phyloP scores from a whole-genome alignment of 2,797 vertebrate species.

The Philypnodon macrostomus region DNA sequence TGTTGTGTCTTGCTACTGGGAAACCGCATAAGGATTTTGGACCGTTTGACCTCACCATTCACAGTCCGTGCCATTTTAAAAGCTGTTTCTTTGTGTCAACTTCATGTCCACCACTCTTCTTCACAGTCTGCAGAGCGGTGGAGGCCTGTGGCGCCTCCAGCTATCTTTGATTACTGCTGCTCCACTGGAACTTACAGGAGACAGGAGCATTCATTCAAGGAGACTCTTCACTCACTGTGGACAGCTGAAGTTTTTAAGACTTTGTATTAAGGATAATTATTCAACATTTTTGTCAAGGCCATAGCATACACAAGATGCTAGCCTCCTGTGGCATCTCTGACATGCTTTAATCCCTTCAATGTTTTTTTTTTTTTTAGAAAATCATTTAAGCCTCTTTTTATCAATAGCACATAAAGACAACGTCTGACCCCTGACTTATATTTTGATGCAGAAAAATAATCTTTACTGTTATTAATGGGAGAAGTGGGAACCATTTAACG shows the following conservation, averaged over 20 bases:
- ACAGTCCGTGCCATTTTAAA: slow-evolving; percentile 64
- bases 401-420: background rate
- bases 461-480: background rate
- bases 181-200: slow-evolving; percentile 59
- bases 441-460: background rate
- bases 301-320: background rate
- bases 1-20: slow-evolving; percentile 28
- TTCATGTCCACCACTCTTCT: slow-evolving; percentile 51
- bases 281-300: slow-evolving; percentile 26
- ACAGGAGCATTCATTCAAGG: no score
- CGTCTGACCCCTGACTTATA: background rate
- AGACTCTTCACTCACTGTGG: slow-evolving; percentile 35
- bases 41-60: slow-evolving; percentile 62
- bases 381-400: background rate
- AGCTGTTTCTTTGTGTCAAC: slow-evolving; percentile 63
- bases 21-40: slow-evolving; percentile 48
- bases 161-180: slow-evolving; percentile 64
- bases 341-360: background rate
- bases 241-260: slow-evolving; percentile 19
- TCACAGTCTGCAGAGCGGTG: slow-evolving; percentile 40
- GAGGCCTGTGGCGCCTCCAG: slow-evolving; percentile 53
- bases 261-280: background rate
- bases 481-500: background rate
- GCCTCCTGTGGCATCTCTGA: background rate
- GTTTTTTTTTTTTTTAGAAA: background rate